A percentile compares a stretch with the other conserved stretches of the same genome.
These are phyloP conservation scores for Stigmatopora nigra DNA, from an alignment of 2,113 vertebrate genomes.

Conservation along the genomic window DNA sequence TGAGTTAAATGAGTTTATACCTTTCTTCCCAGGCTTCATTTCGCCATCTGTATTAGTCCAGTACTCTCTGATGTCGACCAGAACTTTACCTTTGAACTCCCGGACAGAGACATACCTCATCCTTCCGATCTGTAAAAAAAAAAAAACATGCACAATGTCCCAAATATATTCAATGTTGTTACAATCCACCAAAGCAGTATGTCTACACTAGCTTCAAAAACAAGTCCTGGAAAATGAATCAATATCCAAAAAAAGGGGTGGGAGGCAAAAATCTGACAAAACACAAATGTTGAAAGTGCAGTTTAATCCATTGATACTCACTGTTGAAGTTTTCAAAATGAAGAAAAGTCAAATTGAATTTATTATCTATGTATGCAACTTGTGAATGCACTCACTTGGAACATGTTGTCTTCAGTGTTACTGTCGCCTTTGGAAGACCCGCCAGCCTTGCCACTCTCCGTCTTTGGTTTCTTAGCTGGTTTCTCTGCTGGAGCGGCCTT, in stretches of 20 bases:
- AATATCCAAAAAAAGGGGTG: too few relatives aligned
- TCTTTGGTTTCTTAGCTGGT: slow-evolving; percentile 85
- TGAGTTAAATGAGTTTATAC: slow-evolving; percentile 52
- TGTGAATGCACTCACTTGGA: slow-evolving; percentile 74
- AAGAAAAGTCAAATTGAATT: too few relatives aligned
- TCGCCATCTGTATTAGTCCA: slow-evolving; percentile 94
- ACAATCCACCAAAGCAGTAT: neutral
- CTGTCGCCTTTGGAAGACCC: slow-evolving; percentile 73
- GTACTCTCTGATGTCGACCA: slow-evolving; percentile 96
- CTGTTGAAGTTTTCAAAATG: too few relatives aligned
- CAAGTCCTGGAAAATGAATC: too few relatives aligned
- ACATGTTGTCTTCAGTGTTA: slow-evolving; percentile 87
- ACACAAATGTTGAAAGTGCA: too few relatives aligned
- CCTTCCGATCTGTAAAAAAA: slow-evolving; percentile 82
- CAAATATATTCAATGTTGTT: neutral
- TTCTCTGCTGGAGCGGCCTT: slow-evolving; percentile 80
- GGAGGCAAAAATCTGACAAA: too few relatives aligned
- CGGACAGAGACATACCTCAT: slow-evolving; percentile 93
- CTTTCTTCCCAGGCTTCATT: slow-evolving; percentile 97
- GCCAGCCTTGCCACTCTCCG: slow-evolving; percentile 82
- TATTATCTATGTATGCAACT: neutral
- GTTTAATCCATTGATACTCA: too few relatives aligned
- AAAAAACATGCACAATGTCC: neutral
- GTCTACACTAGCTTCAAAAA: neutral
- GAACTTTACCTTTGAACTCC: slow-evolving; percentile 93